Conservation (phyloP, 2,797 vertebrate genomes). For the Okamejei kenojei region DNA sequence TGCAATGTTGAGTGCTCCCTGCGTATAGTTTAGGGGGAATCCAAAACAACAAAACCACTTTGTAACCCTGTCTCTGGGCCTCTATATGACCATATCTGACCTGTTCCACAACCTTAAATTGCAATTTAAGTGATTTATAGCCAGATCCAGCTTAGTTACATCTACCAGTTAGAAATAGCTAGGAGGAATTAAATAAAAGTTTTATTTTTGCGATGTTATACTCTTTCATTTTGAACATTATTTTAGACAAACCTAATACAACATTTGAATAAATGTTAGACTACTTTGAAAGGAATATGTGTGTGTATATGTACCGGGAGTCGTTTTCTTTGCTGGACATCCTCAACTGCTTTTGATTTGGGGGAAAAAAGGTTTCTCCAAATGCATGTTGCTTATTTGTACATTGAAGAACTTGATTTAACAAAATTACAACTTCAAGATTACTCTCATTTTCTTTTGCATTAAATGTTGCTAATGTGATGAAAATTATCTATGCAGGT, state of each 20-base stretch:
- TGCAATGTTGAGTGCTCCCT: neutral
- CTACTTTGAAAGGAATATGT: neutral
- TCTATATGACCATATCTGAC: slow-evolving; percentile 28
- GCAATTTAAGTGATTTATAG: slow-evolving; percentile 27
- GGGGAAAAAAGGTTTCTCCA: neutral
- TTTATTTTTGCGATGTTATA: neutral
- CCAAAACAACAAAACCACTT: neutral
- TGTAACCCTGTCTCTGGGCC: slow-evolving; percentile 18
- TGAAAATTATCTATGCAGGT: neutral
- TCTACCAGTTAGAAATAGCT: neutral
- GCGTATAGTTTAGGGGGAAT: neutral
- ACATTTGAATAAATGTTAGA: neutral
- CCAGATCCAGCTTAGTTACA: neutral
- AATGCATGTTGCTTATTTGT: neutral
- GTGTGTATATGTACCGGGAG: too few relatives aligned
- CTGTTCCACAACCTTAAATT: neutral
- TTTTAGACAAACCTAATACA: neutral
- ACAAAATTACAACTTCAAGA: neutral
- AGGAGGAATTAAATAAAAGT: slow-evolving; percentile 17
- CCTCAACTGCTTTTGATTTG: too few relatives aligned
- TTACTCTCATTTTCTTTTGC: neutral
- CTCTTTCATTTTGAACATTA: neutral
- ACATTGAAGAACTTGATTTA: neutral
- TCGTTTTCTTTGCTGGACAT: neutral
- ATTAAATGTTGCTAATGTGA: neutral